A percentile compares a stretch with the other conserved stretches of the same genome.
Evolutionary conservation across 2,888 invertebrate species (phyloP).

Genomic region (Pristionchus fissidentatus): DNA sequence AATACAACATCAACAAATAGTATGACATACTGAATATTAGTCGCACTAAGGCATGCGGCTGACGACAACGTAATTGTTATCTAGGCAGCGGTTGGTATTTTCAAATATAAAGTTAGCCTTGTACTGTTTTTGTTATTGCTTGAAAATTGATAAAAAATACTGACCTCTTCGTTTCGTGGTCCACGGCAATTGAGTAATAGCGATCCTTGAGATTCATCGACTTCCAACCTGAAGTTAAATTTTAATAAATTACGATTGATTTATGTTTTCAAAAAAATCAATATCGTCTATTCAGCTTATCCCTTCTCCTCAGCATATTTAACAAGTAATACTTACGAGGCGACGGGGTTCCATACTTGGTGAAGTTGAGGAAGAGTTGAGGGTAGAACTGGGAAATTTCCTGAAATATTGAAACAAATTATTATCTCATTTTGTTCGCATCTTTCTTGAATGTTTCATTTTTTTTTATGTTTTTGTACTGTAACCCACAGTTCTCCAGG

Average conservation of each 20-base stretch:
- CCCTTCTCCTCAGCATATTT: too few species aligned
- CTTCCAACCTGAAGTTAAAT: slow-evolving; percentile 10
- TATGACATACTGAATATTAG: too few species aligned
- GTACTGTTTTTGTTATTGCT: too few species aligned
- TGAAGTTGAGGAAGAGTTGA: slow-evolving; percentile 41
- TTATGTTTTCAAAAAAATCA: neutral
- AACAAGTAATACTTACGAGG: too few species aligned
- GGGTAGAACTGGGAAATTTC: slow-evolving; percentile 34
- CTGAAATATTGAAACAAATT: neutral
- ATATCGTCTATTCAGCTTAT: neutral
- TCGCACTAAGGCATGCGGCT: too few species aligned
- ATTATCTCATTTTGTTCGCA: neutral
- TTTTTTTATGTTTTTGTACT: neutral
- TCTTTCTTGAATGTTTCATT: neutral
- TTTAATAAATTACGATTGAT: too few species aligned
- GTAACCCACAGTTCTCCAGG: neutral
- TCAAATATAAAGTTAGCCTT: too few species aligned
- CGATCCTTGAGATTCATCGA: neutral
- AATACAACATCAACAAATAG: too few species aligned
- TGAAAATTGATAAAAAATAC: neutral
- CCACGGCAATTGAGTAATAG: neutral
- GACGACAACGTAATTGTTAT: too few species aligned
- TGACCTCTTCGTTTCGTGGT: neutral
- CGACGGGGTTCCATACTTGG: slow-evolving; percentile 18
- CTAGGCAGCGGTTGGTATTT: too few species aligned